A percentile compares a stretch with the other conserved stretches of the same genome.
These are phyloP conservation scores for Criorhina ranunculi DNA, from an alignment of 2,888 invertebrate species.

Conservation along the genomic window DNA sequence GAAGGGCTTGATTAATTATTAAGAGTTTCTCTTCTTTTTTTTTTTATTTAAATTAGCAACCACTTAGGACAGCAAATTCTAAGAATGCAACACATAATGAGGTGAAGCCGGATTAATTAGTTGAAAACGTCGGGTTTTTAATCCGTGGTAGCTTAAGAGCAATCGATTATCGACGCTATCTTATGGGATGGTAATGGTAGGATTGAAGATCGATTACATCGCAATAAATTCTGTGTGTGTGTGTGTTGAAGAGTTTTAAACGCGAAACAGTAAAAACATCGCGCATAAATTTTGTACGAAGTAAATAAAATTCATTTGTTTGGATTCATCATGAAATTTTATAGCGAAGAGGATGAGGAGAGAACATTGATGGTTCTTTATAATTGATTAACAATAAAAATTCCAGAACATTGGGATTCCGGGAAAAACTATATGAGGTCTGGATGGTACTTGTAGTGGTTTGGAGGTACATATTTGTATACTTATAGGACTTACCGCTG, in stretches of 20 bases:
- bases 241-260: background rate
- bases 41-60: background rate
- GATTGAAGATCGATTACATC: conserved; percentile 39
- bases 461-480: no score
- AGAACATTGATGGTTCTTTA: background rate
- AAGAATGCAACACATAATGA: background rate
- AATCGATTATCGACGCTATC: conserved; percentile 13
- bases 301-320: conserved; percentile 37
- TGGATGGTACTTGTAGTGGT: no score
- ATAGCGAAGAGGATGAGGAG: background rate
- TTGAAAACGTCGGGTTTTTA: background rate
- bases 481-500: no score
- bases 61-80: background rate
- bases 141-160: background rate
- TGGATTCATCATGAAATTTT: conserved; percentile 6
- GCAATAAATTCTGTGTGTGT: conserved; percentile 21
- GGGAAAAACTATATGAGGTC: no score
- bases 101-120: conserved; percentile 21
- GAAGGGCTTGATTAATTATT: conserved; percentile 25
- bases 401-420: no score
- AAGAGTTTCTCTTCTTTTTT: background rate
- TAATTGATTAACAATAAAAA: background rate
- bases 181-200: background rate
- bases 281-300: conserved; percentile 25
- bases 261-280: no score